Percentiles rank a stretch among this genome's conserved stretches.
Conservation (phyloP, 2,113 vertebrate genomes). For the Anoplopoma fimbria region DNA sequence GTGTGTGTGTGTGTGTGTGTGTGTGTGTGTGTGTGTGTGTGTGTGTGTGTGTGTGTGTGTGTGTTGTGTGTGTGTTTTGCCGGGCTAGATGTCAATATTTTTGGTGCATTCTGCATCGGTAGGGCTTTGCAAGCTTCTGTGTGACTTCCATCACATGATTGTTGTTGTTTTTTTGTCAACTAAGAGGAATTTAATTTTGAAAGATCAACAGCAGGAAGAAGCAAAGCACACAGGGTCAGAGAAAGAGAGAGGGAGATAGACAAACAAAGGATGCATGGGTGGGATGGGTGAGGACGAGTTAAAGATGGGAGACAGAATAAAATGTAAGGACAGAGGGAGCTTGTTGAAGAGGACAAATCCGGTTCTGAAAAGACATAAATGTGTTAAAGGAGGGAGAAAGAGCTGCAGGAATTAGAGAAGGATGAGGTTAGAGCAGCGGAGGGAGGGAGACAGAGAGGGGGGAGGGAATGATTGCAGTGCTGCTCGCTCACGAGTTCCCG, state of each 20-base stretch:
- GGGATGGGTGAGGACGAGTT: neutral
- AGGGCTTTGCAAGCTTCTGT: constrained; percentile 68
- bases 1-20: neutral
- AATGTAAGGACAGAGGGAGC: neutral
- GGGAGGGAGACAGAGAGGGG: neutral
- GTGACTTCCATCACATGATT: constrained; percentile 86
- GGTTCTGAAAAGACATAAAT: neutral
- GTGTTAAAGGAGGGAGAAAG: constrained; percentile 1
- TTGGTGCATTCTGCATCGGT: constrained; percentile 53
- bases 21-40: neutral
- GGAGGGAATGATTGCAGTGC: constrained; percentile 83
- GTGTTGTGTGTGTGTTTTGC: too few species aligned
- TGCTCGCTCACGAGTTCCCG: constrained; percentile 87
- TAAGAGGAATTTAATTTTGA: constrained; percentile 81
- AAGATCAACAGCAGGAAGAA: constrained; percentile 26
- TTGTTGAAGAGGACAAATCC: neutral
- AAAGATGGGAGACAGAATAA: neutral
- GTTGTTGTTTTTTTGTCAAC: constrained; percentile 58
- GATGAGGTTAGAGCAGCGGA: neutral
- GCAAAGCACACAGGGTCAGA: neutral
- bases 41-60: neutral
- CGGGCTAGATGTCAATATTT: constrained; percentile 26
- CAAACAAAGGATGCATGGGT: constrained; percentile 36
- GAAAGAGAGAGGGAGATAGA: constrained; percentile 12
- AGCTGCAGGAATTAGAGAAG: constrained; percentile 43